These are phyloP conservation scores for Calephelis virginiensis DNA, from an alignment of 1,140 invertebrate species.

Conservation along the genomic window DNA sequence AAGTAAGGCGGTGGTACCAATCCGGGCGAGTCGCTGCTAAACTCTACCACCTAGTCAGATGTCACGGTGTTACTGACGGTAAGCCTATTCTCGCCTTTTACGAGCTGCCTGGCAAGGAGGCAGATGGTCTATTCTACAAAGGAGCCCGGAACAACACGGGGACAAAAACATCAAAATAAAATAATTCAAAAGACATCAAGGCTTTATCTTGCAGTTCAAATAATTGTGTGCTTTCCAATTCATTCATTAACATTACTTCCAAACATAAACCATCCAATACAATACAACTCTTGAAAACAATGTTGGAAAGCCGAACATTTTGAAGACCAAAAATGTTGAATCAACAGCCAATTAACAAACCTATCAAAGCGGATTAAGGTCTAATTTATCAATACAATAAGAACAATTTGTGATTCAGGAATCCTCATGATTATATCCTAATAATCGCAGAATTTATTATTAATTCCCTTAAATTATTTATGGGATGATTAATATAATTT, in stretches of 20 bases:
- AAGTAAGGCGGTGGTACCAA: too few relatives aligned
- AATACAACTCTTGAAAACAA: slow-evolving; percentile 38
- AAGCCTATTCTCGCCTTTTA: too few relatives aligned
- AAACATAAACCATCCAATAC: slow-evolving; percentile 27
- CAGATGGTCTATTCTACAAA: too few relatives aligned
- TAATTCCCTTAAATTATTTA: too few relatives aligned
- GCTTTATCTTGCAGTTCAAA: slow-evolving; percentile 7
- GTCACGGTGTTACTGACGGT: too few relatives aligned
- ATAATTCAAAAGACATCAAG: neutral
- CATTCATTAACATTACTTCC: slow-evolving; percentile 35
- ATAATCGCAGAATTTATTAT: neutral
- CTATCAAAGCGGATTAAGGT: slow-evolving; percentile 26
- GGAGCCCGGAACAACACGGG: too few relatives aligned
- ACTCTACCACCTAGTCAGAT: too few relatives aligned
- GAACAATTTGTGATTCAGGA: neutral
- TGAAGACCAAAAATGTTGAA: slow-evolving; percentile 23
- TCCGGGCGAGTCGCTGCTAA: too few relatives aligned
- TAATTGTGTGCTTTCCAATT: slow-evolving; percentile 28
- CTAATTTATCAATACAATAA: slow-evolving; percentile 5
- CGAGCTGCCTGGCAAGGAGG: too few relatives aligned
- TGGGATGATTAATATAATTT: too few relatives aligned
- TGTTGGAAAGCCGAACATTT: slow-evolving; percentile 30
- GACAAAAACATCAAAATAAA: too few relatives aligned
- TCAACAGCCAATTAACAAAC: slow-evolving; percentile 16
- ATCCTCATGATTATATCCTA: neutral